phyloP scores from a whole-genome alignment of 2,113 vertebrate species.

The Colistium nudipinnis region DNA sequence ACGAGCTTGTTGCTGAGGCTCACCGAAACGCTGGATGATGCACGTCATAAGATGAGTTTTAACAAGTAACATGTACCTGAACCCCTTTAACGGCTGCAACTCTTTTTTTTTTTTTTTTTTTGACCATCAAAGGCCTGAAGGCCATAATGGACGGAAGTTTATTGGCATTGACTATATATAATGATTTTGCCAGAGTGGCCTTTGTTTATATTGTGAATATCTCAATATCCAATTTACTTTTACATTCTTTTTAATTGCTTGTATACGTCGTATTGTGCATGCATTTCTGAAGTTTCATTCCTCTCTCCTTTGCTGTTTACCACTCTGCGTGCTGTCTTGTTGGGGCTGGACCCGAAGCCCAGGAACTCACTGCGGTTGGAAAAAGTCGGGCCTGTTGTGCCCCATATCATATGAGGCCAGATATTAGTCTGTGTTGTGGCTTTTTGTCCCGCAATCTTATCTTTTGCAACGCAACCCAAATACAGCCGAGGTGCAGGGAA shows the following conservation, averaged over 20 bases:
- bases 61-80: constrained; percentile 47
- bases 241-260: neutral
- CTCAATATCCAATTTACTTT: constrained; percentile 59
- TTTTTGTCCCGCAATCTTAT: no score
- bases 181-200: constrained; percentile 32
- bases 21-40: constrained; percentile 47
- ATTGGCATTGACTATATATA: constrained; percentile 18
- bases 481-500: no score
- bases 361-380: no score
- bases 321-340: no score
- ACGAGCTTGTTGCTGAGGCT: constrained; percentile 35
- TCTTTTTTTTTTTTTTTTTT: constrained; percentile 41
- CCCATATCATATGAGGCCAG: no score
- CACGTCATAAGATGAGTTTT: constrained; percentile 51
- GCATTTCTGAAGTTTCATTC: neutral
- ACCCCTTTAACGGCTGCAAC: constrained; percentile 49
- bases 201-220: constrained; percentile 51
- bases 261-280: constrained; percentile 13
- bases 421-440: no score
- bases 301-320: no score
- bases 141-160: constrained; percentile 8
- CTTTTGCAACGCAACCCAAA: no score
- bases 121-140: constrained; percentile 25
- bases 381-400: no score
- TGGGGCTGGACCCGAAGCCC: no score